Evolutionary conservation across 1,140 invertebrate species (phyloP).

Genomic region (Cephus cinctus): DNA sequence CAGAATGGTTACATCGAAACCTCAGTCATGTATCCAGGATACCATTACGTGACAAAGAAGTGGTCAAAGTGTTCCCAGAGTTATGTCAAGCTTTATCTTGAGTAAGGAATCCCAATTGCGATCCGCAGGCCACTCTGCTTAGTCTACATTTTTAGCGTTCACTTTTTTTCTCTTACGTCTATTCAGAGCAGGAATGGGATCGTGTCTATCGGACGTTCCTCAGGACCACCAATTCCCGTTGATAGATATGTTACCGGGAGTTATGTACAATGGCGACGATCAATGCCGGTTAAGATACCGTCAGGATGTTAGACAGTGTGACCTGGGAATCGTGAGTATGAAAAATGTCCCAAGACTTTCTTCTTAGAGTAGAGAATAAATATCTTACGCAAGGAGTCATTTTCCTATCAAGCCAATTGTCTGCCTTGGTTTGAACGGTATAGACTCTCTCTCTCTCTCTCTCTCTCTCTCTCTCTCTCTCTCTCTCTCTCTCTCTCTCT

Average conservation of each 20-base stretch:
- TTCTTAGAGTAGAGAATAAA: no score
- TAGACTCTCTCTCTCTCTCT: no score
- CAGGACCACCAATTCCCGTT: slow-evolving; percentile 29
- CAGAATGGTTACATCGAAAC: slow-evolving; percentile 22
- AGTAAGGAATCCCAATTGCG: slow-evolving; percentile 22
- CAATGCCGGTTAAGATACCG: slow-evolving; percentile 54
- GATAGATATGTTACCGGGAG: slow-evolving; percentile 51
- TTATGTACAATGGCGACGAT: slow-evolving; percentile 62
- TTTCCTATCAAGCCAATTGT: no score
- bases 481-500: no score
- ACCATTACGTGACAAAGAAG: slow-evolving; percentile 25
- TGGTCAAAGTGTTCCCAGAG: slow-evolving; percentile 31
- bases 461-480: no score
- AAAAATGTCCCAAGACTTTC: no score
- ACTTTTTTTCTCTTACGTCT: neutral
- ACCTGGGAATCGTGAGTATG: slow-evolving; percentile 10
- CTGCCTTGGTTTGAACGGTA: no score
- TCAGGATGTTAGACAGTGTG: slow-evolving; percentile 21
- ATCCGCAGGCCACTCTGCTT: no score
- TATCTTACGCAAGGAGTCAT: no score
- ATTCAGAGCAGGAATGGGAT: slow-evolving; percentile 12
- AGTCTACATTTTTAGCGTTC: no score
- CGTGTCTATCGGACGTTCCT: slow-evolving; percentile 4
- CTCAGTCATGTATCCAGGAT: slow-evolving; percentile 30
- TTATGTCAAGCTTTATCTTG: slow-evolving; percentile 26